Base-by-base conservation (phyloP, 37 sponge, comb jelly and placozoan genomes). In the Crambe crambe region DNA sequence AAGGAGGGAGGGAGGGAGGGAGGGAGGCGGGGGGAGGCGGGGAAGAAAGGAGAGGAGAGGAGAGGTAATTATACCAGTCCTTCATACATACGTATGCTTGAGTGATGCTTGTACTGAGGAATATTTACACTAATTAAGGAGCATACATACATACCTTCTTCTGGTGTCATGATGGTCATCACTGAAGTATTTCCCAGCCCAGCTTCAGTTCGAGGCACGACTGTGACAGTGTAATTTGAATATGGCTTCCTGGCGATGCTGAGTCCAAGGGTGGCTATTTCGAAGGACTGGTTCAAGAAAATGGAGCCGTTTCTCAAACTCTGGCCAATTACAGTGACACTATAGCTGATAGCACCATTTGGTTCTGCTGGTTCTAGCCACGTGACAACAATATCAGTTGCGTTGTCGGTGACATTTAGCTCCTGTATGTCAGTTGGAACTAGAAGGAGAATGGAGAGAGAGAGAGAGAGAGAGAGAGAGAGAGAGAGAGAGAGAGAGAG, bases 401-500 rank as follows among this genome's bases (percentile, higher is more conserved):
- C 54, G 51, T 72, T 72, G 27, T 21, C 64, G 2, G 26, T 63
- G 17, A 38, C 29, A 21, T 17, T 38, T 1, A 77, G 43, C 21
- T 62, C 26, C 20, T 25, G 77, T 41, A 37, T 37, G 8, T 38
- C 64, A 77, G 42, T 77, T 63, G 77, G 77, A 37, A 62, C 77
- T 77, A 62, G 83, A 61, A 30, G 60, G 87, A 85, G 80, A 41
- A 68, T 37, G 47, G 0, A 51, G 30, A n/a, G 22, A 42, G 61
- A 56, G 60, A 60, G 51, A 44, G 65, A 56, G 71, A 38, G 60
- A 70, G 40, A 63, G 43, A 64, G 65, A 58, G 37, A 71, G 82
- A 60, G 65, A 61, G 63, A 72, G 68, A 78, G 68, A 78, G 79
- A 65, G 79, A 78, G 66, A 78, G 79, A 64, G 68, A 42, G 79